A percentile compares a stretch with the other conserved stretches of the same genome.
Evolutionary conservation across 2,888 invertebrate genomes (phyloP).

Genomic region (Caenorhabditis becei): DNA sequence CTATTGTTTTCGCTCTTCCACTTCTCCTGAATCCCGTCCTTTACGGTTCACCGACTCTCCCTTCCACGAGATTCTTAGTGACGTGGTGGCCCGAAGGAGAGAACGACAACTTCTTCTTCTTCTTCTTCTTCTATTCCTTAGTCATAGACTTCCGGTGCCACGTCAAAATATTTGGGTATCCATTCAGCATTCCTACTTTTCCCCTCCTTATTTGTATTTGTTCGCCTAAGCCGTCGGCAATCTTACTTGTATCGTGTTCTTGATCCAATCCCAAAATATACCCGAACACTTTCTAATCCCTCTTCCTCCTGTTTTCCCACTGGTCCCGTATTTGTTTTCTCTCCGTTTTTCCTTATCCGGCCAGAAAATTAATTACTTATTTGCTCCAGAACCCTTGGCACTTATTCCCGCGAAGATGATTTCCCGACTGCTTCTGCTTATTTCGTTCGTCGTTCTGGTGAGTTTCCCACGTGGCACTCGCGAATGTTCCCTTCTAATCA

Average conservation of each 20-base stretch:
- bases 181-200: background rate
- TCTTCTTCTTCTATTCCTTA: background rate
- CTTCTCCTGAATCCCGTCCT: background rate
- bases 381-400: constrained; percentile 44
- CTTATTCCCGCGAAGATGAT: constrained; percentile 37
- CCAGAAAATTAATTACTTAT: constrained; percentile 1
- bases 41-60: background rate
- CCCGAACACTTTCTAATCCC: no score
- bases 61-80: no score
- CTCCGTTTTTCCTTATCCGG: background rate
- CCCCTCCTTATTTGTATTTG: background rate
- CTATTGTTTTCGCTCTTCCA: no score
- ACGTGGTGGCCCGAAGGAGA: background rate
- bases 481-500: background rate
- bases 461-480: background rate
- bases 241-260: background rate
- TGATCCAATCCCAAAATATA: no score
- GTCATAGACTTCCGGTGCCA: background rate
- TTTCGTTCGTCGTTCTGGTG: constrained; percentile 38
- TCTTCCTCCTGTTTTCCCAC: no score
- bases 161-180: background rate
- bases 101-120: no score
- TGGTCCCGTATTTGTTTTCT: background rate
- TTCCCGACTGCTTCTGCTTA: constrained; percentile 42
- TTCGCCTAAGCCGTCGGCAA: background rate